Base-by-base conservation (phyloP, 2,113 vertebrate species). In the Burhinus bistriatus region DNA sequence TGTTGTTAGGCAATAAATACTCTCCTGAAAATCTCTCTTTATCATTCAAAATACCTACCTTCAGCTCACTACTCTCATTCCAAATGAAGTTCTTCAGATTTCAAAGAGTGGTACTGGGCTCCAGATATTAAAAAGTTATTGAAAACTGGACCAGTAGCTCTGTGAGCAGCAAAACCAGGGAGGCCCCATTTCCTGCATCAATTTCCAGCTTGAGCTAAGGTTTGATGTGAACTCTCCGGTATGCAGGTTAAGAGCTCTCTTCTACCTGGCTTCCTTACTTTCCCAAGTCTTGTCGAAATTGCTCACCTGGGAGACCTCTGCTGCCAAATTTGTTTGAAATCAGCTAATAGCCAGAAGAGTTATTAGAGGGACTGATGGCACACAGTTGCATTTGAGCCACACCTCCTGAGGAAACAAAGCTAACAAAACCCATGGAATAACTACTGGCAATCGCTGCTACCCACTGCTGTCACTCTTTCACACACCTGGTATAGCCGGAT, bases 141-240 rank as follows among this genome's bases (percentile, higher is more conserved):
- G 49, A 77, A 83, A 94, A 91, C 25, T 29, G 16, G 34, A 82
- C 36, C 14, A 76, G 57, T 19, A 95, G 82, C 70, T 69, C 62
- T 70, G 54, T 1, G 14, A 77, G 54, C 61, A 93, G 54, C 66
- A 95, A 54, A 89, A 71, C 4, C 38, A 79, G 34, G 7, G 34
- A 87, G 45, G 65, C 5, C 32, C 16, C 18, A 47, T 34, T 91
- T 90, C 89, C 81, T 65, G 38, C 40, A 59, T 44, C 65, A 15
- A 25, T 52, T 87, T 89, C 80, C 87, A 78, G 55, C 29, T 4
- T 22, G 22, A 87, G 51, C 25, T 44, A 83, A 88, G n/a, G 0
- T 1, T 7, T 66, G 49, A 70, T 0, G 0, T 29, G 11, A 91
- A 44, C 27, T 34, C 73, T 76, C 66, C 3, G 2, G 36, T 1